Evolutionary conservation across 1,140 invertebrate genomes (phyloP), one percentile per base, ranked within the genome.

Genomic region (Bradysia coprophila): DNA sequence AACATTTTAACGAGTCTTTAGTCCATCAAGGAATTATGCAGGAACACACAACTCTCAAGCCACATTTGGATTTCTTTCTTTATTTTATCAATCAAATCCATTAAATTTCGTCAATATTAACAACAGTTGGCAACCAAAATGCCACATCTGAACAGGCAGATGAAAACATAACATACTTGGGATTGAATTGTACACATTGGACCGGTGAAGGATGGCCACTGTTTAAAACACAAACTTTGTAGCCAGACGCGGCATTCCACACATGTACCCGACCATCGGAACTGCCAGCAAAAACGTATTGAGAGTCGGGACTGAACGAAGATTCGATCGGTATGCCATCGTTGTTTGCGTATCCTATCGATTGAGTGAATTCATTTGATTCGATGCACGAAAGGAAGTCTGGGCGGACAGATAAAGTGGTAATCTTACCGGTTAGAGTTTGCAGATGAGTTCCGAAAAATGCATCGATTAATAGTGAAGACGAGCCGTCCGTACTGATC

Each of bases 161-260:
- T 2, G 91, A 91, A 40, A 98, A 60, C 88, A 98, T 92, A 90
- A 96, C 96, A 53, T 88, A 96, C 55, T 96, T 96, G 3, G 95
- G 94, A 72, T 96, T 98, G 54, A 98, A 98, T 54, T 96, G 92
- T 40, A 98, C 85, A 67, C 92, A 95, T 55, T 96, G 91, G n/a
- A 98, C 91, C 1, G 92, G 88, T 11, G 82, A 87, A 11, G 89
- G 87, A 66, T 98, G 94, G 60, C 97, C 92, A 32, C 86, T 89
- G 62, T 86, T 90, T 4, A 95, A 66, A 13, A 90, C 84, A 54
- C 88, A 90, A 2, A 94, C 81, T 68, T 92, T 92, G 49, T 81
- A 83, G 3, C 89, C 90, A 2, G 82, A 89, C 56, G 92, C 86
- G 2, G 87, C 83, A 64, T 92, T 92, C 88, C 90, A 98, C 19